Evolutionary conservation across 1,140 invertebrate genomes (phyloP).

Genomic region (Acromyrmex charruanus): DNA sequence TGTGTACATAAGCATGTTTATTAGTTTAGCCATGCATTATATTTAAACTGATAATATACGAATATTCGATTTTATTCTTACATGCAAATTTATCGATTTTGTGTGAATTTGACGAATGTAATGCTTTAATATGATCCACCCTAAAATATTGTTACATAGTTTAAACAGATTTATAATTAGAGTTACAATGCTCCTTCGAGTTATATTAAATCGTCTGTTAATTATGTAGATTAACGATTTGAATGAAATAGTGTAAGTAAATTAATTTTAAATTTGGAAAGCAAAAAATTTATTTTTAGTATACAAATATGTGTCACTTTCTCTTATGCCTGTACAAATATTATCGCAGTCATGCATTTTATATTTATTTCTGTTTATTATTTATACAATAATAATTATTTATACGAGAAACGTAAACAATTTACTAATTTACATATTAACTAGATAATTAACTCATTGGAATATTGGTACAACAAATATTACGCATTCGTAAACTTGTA

Average conservation of each 20-base stretch:
- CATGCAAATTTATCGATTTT: constrained; percentile 50
- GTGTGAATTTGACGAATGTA: constrained; percentile 41
- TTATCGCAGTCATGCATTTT: constrained; percentile 16
- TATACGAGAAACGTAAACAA: constrained; percentile 31
- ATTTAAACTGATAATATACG: constrained; percentile 42
- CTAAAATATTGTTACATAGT: background rate
- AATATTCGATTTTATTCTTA: constrained; percentile 54
- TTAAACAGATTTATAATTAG: constrained; percentile 23
- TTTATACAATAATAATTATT: constrained; percentile 45
- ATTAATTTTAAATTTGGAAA: background rate
- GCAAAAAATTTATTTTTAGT: background rate
- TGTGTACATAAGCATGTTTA: constrained; percentile 39
- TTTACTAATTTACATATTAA: constrained; percentile 61
- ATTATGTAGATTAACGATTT: constrained; percentile 3
- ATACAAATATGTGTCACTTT: background rate
- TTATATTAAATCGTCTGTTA: constrained; percentile 27
- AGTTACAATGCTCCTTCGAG: background rate
- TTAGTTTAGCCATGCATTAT: constrained; percentile 36
- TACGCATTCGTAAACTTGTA: constrained; percentile 40
- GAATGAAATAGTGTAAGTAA: background rate
- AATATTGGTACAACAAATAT: constrained; percentile 55
- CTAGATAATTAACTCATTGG: constrained; percentile 58
- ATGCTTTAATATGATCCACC: constrained; percentile 19
- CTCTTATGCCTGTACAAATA: constrained; percentile 1
- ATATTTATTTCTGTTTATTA: constrained; percentile 35